These are phyloP conservation scores for Cheilosia pagana DNA, from an alignment of 2,888 invertebrate genomes.

Conservation along the genomic window DNA sequence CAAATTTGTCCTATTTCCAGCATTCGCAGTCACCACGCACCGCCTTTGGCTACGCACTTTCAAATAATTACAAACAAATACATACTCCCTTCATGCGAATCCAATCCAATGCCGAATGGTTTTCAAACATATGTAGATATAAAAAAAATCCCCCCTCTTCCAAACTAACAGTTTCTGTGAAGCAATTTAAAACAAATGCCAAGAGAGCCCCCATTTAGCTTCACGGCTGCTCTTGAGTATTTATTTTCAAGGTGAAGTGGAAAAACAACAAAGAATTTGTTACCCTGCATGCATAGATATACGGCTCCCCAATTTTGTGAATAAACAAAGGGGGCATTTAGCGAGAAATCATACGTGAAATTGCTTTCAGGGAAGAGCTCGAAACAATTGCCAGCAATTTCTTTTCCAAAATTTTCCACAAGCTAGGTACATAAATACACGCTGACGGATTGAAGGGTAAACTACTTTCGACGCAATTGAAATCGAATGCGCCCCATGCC, in stretches of 20 bases:
- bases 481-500: slow-evolving; percentile 8
- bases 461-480: slow-evolving; percentile 27
- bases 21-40: neutral
- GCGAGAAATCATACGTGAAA: slow-evolving; percentile 23
- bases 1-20: no score
- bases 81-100: slow-evolving; percentile 13
- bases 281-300: neutral
- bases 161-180: slow-evolving; percentile 32
- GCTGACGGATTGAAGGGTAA: neutral
- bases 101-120: slow-evolving; percentile 16
- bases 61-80: neutral
- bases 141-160: neutral
- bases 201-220: slow-evolving; percentile 21
- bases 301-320: neutral
- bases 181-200: slow-evolving; percentile 39
- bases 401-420: neutral
- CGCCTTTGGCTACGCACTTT: neutral
- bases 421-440: neutral
- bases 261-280: slow-evolving; percentile 5
- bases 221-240: neutral
- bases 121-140: neutral
- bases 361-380: no score
- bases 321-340: slow-evolving; percentile 12
- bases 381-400: neutral
- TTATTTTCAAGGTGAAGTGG: slow-evolving; percentile 21